A percentile compares a stretch with the other conserved stretches of the same genome.
These are phyloP conservation scores for Scolanthus callimorphus DNA, from an alignment of 92 coral and sea anemone genomes.

Conservation along the genomic window DNA sequence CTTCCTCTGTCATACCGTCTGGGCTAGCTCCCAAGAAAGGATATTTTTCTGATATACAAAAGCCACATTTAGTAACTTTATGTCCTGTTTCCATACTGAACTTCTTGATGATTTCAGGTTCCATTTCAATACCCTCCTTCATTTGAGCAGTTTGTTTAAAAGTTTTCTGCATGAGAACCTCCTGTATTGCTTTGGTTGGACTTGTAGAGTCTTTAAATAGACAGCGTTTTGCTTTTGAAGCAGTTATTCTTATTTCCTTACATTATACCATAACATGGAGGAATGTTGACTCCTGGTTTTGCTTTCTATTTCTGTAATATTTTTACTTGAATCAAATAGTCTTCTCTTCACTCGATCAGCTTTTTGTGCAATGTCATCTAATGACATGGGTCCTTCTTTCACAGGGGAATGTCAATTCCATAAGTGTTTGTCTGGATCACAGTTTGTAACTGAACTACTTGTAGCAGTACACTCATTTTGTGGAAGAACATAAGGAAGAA, in stretches of 20 bases:
- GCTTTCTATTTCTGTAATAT: constrained; percentile 16
- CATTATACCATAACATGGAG: constrained; percentile 44
- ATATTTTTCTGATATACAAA: too few species aligned
- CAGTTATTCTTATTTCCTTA: constrained; percentile 47
- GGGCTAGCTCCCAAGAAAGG: too few species aligned
- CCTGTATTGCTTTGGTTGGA: constrained; percentile 48
- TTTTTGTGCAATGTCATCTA: constrained; percentile 41
- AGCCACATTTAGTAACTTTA: too few species aligned
- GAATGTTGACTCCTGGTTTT: constrained; percentile 41
- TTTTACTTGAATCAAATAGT: constrained; percentile 14
- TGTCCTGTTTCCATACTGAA: not conserved
- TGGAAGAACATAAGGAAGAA: constrained; percentile 40
- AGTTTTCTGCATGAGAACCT: constrained; percentile 38
- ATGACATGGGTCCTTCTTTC: constrained; percentile 34
- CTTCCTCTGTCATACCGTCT: constrained; percentile 7
- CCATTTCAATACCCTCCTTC: constrained; percentile 51
- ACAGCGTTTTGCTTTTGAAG: constrained; percentile 53
- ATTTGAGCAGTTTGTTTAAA: constrained; percentile 25
- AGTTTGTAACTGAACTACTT: constrained; percentile 10
- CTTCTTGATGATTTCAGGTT: constrained; percentile 12
- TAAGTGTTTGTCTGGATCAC: constrained; percentile 27
- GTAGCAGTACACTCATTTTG: constrained; percentile 19
- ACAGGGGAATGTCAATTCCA: constrained; percentile 37
- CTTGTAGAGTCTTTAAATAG: constrained; percentile 35
- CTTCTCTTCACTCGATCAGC: constrained; percentile 32